Evolutionary conservation across 2,888 invertebrate species (phyloP), one percentile per base, ranked within the genome.

Genomic region (Xiphydria camelus): DNA sequence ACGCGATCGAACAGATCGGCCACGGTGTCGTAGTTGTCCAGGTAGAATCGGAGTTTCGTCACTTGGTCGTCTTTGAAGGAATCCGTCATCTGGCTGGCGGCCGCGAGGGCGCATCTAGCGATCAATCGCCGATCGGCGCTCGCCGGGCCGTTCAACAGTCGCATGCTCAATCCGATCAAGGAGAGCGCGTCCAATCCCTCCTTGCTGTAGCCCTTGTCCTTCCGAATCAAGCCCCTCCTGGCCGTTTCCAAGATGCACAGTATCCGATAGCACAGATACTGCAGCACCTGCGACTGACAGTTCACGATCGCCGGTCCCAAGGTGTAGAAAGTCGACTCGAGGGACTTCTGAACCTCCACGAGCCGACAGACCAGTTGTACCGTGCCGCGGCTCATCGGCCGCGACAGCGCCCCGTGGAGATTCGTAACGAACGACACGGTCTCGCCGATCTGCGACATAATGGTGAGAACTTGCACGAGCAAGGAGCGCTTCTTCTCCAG

Each of bases 181-280:
- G 68, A 72, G 10, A 73, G 48, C 0, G 72, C 68, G 37, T 76
- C 75, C 0, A 75, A 45, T 34, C 66, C 61, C 36, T 73, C 67
- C 25, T 61, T 62, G 19, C 67, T 73, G 38, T 73, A 70, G 1
- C 60, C 60, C 37, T 66, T 70, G 12, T 72, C 69, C 34, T 64
- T 66, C 19, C 68, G 67, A 2, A 65, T 59, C 9, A 75, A 44
- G 37, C 58, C 61, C 49, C 66, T 78, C 75, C 88, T 88, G 1
- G 88, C 85, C 46, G 79, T 80, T 36, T 81, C 77, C 42, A 93
- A 78, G 33, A 85, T 80, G 33, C 81, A 80, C 31, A 91, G 78
- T 4, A 87, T 83, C 73, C 88, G 88, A 73, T 89, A 89, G 55
- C 85, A 81, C 31, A 91, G 79, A 76, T 92, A 89, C 66, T 94